Percentiles rank a stretch among this genome's conserved stretches.
Conservation (phyloP, 2,888 invertebrate genomes). For the Pharmacophagus antenor region DNA sequence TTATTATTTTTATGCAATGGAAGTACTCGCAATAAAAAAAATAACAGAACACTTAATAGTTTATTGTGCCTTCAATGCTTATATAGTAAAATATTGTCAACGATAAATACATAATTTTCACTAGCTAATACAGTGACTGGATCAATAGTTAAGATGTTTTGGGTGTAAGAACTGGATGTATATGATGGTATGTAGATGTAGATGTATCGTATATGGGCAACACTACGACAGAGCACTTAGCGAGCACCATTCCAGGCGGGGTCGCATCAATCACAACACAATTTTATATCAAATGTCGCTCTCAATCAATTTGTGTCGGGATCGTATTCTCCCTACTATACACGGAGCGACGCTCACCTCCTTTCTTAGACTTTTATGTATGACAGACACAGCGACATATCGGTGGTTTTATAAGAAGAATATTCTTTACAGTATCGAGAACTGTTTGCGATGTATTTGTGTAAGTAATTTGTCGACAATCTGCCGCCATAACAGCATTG, state of each 20-base stretch:
- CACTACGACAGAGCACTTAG: constrained; percentile 77
- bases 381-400: constrained; percentile 22
- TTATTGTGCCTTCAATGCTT: background rate
- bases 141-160: background rate
- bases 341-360: constrained; percentile 51
- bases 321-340: constrained; percentile 71
- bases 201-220: constrained; percentile 47
- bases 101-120: background rate
- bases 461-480: background rate
- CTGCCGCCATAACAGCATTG: no score
- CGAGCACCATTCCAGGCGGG: constrained; percentile 64
- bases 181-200: constrained; percentile 34
- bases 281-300: constrained; percentile 81
- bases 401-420: constrained; percentile 16
- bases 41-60: no score
- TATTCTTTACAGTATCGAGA: constrained; percentile 1
- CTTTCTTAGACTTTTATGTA: constrained; percentile 40
- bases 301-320: constrained; percentile 78
- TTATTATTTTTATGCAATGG: background rate
- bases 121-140: background rate
- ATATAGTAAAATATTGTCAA: background rate
- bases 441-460: background rate
- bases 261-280: constrained; percentile 80
- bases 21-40: no score
- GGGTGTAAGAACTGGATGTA: constrained; percentile 32